phyloP scores from a whole-genome alignment of 2,888 invertebrate genomes.

The Orthosia gracilis region DNA sequence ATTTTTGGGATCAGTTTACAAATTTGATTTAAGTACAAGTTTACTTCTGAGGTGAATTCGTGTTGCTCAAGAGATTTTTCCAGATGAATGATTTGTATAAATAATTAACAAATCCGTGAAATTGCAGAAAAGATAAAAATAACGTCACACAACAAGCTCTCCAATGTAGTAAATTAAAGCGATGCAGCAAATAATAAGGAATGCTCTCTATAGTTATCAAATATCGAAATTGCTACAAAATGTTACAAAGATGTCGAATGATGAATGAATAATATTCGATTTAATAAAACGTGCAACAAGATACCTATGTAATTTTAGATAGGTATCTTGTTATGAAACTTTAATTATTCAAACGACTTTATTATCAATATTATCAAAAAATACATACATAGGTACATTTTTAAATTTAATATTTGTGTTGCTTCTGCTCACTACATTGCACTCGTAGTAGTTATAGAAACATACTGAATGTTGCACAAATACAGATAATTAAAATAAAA shows the following conservation, averaged over 20 bases:
- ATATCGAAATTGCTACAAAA: not conserved
- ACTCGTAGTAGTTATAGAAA: conserved; percentile 29
- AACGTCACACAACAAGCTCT: conserved; percentile 23
- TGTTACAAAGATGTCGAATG: conserved; percentile 5
- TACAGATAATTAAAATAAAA: conserved; percentile 42
- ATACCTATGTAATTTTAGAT: no score
- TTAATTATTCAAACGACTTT: not conserved
- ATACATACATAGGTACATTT: not conserved
- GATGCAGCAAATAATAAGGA: conserved; percentile 25
- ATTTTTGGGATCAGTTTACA: conserved; percentile 84
- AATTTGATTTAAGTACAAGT: conserved; percentile 47
- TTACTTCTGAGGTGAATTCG: not conserved
- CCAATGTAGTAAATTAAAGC: conserved; percentile 7
- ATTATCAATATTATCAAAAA: no score
- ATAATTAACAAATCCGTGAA: not conserved
- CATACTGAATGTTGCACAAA: conserved; percentile 48
- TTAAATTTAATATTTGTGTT: not conserved
- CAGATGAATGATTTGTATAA: not conserved
- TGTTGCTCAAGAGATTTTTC: not conserved
- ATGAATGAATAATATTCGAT: not conserved
- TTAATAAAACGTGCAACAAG: not conserved
- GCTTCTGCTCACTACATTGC: conserved; percentile 10
- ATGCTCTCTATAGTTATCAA: conserved; percentile 5
- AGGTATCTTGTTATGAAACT: no score
- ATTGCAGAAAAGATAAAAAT: conserved; percentile 6